phyloP scores from a whole-genome alignment of 2,797 vertebrate genomes.

The Tympanoctomys barrerae region DNA sequence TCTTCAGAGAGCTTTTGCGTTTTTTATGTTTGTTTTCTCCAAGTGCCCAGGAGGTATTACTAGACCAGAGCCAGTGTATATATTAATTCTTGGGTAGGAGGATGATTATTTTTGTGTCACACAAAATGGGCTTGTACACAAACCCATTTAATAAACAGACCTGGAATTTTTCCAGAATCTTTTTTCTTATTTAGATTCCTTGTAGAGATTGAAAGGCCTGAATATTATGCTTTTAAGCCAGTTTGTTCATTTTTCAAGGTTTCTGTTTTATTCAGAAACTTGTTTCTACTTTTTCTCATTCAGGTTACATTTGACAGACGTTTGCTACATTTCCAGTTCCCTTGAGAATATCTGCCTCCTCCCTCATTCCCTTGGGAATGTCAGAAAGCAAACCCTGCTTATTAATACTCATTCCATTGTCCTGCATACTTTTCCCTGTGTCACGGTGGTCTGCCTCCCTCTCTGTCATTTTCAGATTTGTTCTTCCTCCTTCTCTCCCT shows the following conservation, averaged over 20 bases:
- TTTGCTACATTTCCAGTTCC: not conserved
- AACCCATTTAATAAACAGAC: not conserved
- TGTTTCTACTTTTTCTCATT: not conserved
- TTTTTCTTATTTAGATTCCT: not conserved
- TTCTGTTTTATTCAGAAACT: conserved; percentile 24
- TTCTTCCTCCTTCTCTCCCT: not conserved
- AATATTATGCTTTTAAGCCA: conserved; percentile 3
- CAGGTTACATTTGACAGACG: not conserved
- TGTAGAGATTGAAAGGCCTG: not conserved
- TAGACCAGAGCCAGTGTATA: not conserved
- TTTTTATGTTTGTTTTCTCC: conserved; percentile 45
- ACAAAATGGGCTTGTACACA: conserved; percentile 36
- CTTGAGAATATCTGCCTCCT: not conserved
- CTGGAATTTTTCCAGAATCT: not conserved
- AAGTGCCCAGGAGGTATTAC: not conserved
- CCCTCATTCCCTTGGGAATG: not conserved
- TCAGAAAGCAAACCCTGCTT: not conserved
- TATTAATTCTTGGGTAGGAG: not conserved
- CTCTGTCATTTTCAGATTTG: not conserved
- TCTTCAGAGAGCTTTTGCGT: conserved; percentile 10
- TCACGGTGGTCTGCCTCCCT: not conserved
- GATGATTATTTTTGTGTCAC: not conserved
- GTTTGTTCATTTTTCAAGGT: not conserved
- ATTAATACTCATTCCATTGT: not conserved
- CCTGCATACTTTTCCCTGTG: not conserved